Percentiles rank a stretch among this genome's conserved stretches.
phyloP scores from a whole-genome alignment of 2,113 vertebrate species.

The Callospermophilus lateralis region DNA sequence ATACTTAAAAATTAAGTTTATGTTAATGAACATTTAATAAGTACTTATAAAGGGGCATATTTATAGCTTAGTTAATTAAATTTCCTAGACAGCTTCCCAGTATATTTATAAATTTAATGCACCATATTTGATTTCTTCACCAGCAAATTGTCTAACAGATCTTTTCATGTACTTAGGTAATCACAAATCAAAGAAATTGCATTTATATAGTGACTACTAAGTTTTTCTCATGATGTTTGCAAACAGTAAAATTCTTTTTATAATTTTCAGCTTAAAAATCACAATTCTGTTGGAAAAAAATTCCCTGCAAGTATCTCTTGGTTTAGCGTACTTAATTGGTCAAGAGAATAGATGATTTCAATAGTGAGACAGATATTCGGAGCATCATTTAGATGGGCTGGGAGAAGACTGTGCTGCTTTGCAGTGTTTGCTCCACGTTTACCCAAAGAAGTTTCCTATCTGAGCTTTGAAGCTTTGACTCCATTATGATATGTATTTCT shows the following conservation, averaged over 20 bases:
- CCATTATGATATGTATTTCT: conserved; percentile 1
- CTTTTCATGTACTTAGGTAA: conserved; percentile 7
- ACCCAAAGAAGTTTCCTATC: neutral
- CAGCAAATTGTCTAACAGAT: neutral
- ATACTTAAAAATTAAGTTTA: neutral
- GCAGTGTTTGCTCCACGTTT: neutral
- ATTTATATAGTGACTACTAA: neutral
- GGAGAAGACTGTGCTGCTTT: neutral
- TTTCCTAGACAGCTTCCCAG: conserved; percentile 1
- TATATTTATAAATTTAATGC: conserved; percentile 18
- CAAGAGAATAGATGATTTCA: neutral
- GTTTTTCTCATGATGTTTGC: neutral
- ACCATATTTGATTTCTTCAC: neutral
- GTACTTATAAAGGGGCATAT: neutral
- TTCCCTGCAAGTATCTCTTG: neutral
- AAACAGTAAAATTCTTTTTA: neutral
- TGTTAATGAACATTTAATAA: conserved; percentile 4
- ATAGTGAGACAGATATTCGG: accelerated
- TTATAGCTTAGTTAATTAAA: neutral
- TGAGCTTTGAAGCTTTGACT: accelerated
- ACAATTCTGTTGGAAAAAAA: neutral
- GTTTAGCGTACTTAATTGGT: conserved; percentile 32
- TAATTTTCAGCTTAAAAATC: neutral
- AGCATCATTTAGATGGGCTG: neutral
- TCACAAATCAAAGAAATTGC: conserved; percentile 33